Evolutionary conservation across 1,140 invertebrate species (phyloP).

Genomic region (Apis dorsata): DNA sequence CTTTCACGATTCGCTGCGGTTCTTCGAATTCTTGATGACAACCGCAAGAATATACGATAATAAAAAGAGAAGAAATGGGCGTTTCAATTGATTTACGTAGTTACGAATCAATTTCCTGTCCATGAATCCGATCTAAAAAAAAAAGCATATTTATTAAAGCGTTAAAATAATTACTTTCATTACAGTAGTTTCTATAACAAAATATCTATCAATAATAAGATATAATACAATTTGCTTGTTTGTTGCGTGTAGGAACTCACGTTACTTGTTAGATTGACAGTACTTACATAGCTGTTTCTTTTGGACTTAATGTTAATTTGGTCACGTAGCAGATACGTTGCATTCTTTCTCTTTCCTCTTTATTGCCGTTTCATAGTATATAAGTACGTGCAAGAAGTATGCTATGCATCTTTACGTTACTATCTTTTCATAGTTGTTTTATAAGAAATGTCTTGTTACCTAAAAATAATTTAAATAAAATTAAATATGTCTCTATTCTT

Average conservation of each 20-base stretch:
- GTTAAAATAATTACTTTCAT: slow-evolving; percentile 5
- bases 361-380: slow-evolving; percentile 2
- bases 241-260: neutral
- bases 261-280: neutral
- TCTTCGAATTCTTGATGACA: slow-evolving; percentile 11
- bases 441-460: neutral
- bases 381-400: neutral
- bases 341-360: slow-evolving; percentile 12
- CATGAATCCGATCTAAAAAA: neutral
- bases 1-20: slow-evolving; percentile 15
- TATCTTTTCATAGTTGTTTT: slow-evolving; percentile 4
- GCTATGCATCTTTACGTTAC: neutral
- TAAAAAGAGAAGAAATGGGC: neutral
- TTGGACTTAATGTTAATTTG: slow-evolving; percentile 17
- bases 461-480: neutral
- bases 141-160: neutral
- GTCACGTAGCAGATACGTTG: slow-evolving; percentile 19
- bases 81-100: neutral
- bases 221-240: neutral
- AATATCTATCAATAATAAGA: slow-evolving; percentile 12
- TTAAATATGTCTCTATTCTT: neutral
- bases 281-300: neutral
- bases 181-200: neutral
- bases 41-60: slow-evolving; percentile 1
- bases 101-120: neutral